These are phyloP conservation scores for Erpornis zantholeuca DNA, from an alignment of 2,113 vertebrate genomes.

Conservation along the genomic window DNA sequence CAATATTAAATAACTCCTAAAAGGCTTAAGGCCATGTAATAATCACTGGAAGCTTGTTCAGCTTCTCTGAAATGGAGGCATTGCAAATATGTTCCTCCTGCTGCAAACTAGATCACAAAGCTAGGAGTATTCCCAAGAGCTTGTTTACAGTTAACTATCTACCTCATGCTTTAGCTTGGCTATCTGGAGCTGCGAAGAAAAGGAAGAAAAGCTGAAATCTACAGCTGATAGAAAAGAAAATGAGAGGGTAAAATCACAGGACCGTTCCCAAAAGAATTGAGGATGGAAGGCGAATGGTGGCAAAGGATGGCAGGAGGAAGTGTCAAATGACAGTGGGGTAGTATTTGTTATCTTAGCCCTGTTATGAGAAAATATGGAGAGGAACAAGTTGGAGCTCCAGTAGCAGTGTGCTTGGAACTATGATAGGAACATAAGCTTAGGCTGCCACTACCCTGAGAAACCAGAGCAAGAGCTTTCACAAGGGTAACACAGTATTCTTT, in stretches of 20 bases:
- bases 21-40: neutral
- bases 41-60: neutral
- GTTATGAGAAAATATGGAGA: neutral
- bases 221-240: neutral
- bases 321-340: neutral
- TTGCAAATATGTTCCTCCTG: neutral
- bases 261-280: neutral
- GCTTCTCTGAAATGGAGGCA: neutral
- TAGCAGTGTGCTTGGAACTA: neutral
- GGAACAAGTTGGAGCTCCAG: neutral
- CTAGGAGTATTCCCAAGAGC: neutral
- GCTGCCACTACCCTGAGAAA: neutral
- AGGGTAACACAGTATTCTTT: neutral
- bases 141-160: neutral
- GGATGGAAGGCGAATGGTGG: neutral
- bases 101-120: neutral
- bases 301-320: neutral
- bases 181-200: neutral
- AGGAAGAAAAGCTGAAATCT: neutral
- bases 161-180: neutral
- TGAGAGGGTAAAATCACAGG: neutral
- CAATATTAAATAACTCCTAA: neutral
- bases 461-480: accelerated
- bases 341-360: neutral
- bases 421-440: neutral